A percentile compares a stretch with the other conserved stretches of the same genome.
These are phyloP conservation scores for Pseudolaguvia tuberculata DNA, from an alignment of 2,113 vertebrate species.

Conservation along the genomic window DNA sequence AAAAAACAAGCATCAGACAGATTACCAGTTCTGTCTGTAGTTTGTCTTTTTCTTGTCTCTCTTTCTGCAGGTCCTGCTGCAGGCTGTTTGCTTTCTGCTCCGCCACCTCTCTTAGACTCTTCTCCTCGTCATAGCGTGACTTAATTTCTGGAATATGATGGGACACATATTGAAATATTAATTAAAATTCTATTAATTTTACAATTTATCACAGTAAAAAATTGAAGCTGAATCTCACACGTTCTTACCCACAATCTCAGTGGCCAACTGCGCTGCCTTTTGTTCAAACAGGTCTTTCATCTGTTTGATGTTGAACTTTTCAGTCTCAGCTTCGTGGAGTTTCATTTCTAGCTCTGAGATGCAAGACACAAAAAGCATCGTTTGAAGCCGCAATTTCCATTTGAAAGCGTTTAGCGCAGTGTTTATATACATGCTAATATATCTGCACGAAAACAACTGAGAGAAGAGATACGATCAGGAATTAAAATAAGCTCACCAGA, in stretches of 20 bases:
- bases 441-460: not conserved
- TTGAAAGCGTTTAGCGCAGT: not conserved
- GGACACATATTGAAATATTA: not conserved
- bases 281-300: constrained; percentile 99
- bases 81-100: constrained; percentile 77
- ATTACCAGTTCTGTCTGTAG: constrained; percentile 90
- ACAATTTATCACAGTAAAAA: not conserved
- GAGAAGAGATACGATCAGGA: not conserved
- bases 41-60: constrained; percentile 73
- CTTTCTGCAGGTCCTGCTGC: constrained; percentile 78
- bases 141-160: constrained; percentile 77
- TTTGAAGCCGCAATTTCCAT: constrained; percentile 28
- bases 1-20: not conserved
- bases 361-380: not conserved
- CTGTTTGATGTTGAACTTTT: constrained; percentile 97
- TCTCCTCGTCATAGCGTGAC: constrained; percentile 92
- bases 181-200: not conserved
- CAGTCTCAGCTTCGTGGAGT: constrained; percentile 87
- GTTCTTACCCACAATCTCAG: constrained; percentile 90
- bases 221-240: not conserved
- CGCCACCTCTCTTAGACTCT: constrained; percentile 77
- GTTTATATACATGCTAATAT: not conserved
- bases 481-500: constrained; percentile 67
- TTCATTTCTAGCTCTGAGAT: constrained; percentile 80
- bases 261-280: constrained; percentile 93